phyloP scores from a whole-genome alignment of 1,140 invertebrate species.

The Pentalonia nigronervosa region DNA sequence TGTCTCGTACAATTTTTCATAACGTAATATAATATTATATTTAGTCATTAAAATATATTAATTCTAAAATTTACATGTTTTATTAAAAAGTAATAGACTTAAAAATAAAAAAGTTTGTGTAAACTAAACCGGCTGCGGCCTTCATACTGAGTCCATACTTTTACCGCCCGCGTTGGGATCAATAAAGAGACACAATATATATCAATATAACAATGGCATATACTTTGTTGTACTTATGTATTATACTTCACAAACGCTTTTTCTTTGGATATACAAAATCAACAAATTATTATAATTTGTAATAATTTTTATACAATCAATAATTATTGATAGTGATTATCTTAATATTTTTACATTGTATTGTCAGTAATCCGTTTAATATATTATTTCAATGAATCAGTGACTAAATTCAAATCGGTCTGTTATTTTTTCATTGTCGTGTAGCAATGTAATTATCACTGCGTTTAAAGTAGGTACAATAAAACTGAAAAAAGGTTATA shows the following conservation, averaged over 20 bases:
- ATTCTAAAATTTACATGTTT: not conserved
- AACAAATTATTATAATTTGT: not conserved
- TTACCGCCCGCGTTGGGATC: constrained; percentile 6
- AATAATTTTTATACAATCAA: not conserved
- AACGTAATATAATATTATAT: not conserved
- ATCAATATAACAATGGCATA: constrained; percentile 4
- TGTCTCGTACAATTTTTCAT: not conserved
- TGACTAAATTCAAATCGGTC: not conserved
- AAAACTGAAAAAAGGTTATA: not conserved
- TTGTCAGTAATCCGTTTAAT: not conserved
- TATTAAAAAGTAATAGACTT: not conserved
- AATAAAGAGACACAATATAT: constrained; percentile 32
- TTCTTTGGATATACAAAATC: not conserved
- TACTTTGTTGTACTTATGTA: not conserved
- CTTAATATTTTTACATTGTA: not conserved
- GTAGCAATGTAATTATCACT: not conserved
- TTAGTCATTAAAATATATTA: not conserved
- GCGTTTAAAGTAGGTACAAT: not conserved
- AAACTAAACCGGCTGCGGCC: not conserved
- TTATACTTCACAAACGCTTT: not conserved
- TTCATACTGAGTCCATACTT: not conserved
- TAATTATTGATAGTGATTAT: not conserved
- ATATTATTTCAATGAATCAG: not conserved
- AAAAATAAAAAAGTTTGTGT: not conserved
- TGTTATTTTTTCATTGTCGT: not conserved